A percentile compares a stretch with the other conserved stretches of the same genome.
These are phyloP conservation scores for Scrobipalpa atriplicella DNA, from an alignment of 2,888 invertebrate genomes.

Conservation along the genomic window DNA sequence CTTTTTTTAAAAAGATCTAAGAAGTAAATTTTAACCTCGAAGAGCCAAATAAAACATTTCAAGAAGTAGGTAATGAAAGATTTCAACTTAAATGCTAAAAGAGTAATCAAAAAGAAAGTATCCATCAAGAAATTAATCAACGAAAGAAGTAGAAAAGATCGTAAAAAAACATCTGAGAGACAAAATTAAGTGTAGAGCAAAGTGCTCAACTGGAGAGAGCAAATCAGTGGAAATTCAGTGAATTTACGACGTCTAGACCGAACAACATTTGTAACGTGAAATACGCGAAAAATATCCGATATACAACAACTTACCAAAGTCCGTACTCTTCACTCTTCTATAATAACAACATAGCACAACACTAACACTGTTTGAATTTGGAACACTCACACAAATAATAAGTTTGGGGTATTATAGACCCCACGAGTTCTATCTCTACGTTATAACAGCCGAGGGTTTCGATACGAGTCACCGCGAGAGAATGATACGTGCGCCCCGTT, in stretches of 20 bases:
- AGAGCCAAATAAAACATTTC: too few relatives aligned
- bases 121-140: constrained; percentile 18
- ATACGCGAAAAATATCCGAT: constrained; percentile 4
- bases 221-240: constrained; percentile 19
- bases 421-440: neutral
- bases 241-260: constrained; percentile 24
- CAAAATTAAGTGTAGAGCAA: constrained; percentile 3
- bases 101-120: neutral
- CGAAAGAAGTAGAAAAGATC: constrained; percentile 3
- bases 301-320: constrained; percentile 29
- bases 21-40: too few relatives aligned
- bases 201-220: constrained; percentile 7
- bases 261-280: constrained; percentile 14
- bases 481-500: constrained; percentile 52
- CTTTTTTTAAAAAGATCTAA: too few relatives aligned
- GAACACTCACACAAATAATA: neutral
- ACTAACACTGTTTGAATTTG: constrained; percentile 25
- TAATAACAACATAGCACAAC: constrained; percentile 21
- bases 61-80: neutral
- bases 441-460: constrained; percentile 24
- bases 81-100: neutral
- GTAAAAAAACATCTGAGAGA: neutral
- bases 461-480: constrained; percentile 23
- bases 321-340: neutral
- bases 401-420: constrained; percentile 22